Evolutionary conservation across 2,113 vertebrate species (phyloP).

Genomic region (Zosterops pallidus): DNA sequence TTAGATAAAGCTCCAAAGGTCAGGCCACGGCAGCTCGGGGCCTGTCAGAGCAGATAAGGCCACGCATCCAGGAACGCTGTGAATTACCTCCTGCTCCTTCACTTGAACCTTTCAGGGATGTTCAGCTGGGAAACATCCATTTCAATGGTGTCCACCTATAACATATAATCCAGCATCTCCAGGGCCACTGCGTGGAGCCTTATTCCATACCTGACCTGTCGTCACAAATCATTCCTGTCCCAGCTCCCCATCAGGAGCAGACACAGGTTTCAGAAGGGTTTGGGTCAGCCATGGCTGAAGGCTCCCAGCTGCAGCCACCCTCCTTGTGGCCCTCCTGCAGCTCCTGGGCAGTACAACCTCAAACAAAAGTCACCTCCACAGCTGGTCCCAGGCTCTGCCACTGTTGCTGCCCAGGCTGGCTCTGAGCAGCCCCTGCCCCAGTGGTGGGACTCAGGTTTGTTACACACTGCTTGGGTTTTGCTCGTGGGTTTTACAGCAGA

Average conservation of each 20-base stretch:
- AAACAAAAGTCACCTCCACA: background rate
- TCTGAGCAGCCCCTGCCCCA: background rate
- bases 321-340: background rate
- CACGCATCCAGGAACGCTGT: conserved; percentile 10
- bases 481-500: background rate
- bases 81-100: conserved; percentile 22
- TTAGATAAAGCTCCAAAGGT: conserved; percentile 68
- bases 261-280: background rate
- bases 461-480: background rate
- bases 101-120: background rate
- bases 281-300: background rate
- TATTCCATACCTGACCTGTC: background rate
- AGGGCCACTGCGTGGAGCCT: background rate
- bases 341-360: background rate
- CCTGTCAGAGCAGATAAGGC: conserved; percentile 60
- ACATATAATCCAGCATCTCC: background rate
- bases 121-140: background rate
- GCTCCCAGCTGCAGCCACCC: background rate
- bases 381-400: background rate
- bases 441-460: background rate
- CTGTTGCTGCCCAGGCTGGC: background rate
- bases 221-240: background rate
- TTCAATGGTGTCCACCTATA: conserved; percentile 7
- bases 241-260: background rate
- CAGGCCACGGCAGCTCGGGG: conserved; percentile 29